phyloP scores from a whole-genome alignment of 2,113 vertebrate genomes.

The Siphamia tubifer region DNA sequence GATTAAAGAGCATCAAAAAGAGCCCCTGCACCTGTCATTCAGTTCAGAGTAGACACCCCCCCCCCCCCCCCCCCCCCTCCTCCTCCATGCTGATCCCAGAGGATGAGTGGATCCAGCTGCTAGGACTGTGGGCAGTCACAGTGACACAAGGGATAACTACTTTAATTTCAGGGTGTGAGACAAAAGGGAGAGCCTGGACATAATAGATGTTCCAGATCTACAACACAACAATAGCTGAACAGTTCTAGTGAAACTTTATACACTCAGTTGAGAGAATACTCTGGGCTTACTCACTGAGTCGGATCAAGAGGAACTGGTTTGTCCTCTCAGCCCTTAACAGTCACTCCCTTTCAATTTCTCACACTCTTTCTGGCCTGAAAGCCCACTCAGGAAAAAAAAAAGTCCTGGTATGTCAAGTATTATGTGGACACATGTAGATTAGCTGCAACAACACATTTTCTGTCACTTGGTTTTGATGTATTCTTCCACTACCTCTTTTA shows the following conservation, averaged over 20 bases:
- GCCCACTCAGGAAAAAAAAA: background rate
- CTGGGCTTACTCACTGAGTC: constrained; percentile 22
- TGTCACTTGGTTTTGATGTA: background rate
- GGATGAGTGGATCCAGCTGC: constrained; percentile 74
- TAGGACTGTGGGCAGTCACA: constrained; percentile 13
- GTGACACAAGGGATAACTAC: constrained; percentile 28
- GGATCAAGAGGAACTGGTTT: constrained; percentile 70
- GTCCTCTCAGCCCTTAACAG: constrained; percentile 35
- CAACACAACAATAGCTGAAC: constrained; percentile 53
- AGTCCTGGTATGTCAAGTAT: no score
- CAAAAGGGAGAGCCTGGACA: constrained; percentile 22
- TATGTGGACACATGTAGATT: background rate
- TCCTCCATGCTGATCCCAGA: constrained; percentile 37
- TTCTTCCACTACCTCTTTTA: background rate
- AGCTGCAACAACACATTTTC: background rate
- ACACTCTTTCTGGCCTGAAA: background rate
- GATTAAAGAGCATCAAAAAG: constrained; percentile 75
- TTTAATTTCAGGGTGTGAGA: constrained; percentile 45
- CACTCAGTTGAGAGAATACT: constrained; percentile 29
- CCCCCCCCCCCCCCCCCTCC: constrained; percentile 5
- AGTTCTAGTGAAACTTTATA: constrained; percentile 64
- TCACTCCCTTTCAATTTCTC: background rate
- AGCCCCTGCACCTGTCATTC: constrained; percentile 32
- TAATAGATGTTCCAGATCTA: constrained; percentile 48
- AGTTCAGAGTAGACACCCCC: constrained; percentile 8